Base-by-base conservation (phyloP, 92 coral and sea anemone species). In the Galaxea fascicularis region DNA sequence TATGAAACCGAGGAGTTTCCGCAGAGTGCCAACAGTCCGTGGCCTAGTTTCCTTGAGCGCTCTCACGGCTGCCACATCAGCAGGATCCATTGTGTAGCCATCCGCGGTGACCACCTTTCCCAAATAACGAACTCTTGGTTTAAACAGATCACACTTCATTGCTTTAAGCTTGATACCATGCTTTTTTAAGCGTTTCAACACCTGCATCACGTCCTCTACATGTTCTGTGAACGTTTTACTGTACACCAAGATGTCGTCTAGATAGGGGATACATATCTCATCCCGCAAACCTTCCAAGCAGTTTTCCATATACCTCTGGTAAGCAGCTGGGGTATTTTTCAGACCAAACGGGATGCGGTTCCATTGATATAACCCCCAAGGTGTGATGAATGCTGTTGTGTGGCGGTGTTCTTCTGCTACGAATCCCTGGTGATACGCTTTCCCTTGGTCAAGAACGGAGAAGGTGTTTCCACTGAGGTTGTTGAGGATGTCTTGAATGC, bases 301-400 rank as follows among this genome's bases (percentile, higher is more conserved):
- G 54, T 77, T 74, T 76, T 90, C 96, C 94, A 93, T 93, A 70
- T 87, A 93, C 46, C 90, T 84, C 66, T 91, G 97, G 59, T 85
- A 91, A 10, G 80, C 68, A 10, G 89, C 97, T 0, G 97, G 97
- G 2, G 94, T 90, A 58, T 88, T 93, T 59, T 69, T 80, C n/a
- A 93, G 71, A 1, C 94, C 94, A 49, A 93, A 86, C 3, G 93
- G 93, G 16, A 88, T 86, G 53, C 93, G 80, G 18, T 74, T 71
- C 97, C 94, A 88, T 76, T 93, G 85, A 51, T 91, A 91, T 11
- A 91, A 64, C 17, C 90, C 92, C 92, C 92, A 89, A 9, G 93
- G 92, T n/a, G 95, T 92, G 11, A 89, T 81, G 70, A 93, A 93
- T 16, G 94, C 92, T 47, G 94, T 93, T 13, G 81, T 58, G n/a